Percentiles rank a stretch among this genome's conserved stretches.
Conservation (phyloP, 2,113 vertebrate species). For the Carollia perspicillata region DNA sequence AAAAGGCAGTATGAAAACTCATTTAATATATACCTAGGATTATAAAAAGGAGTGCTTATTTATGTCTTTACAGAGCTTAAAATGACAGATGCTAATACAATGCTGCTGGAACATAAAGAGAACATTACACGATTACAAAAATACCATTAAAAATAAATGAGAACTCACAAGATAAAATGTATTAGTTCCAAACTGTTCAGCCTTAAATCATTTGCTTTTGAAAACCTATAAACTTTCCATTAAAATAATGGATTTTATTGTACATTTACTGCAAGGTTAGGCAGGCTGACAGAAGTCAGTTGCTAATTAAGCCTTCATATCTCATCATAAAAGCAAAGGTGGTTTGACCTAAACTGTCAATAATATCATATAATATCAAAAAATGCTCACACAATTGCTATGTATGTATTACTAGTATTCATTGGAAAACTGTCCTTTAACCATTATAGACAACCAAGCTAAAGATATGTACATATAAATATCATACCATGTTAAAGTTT, state of each 20-base stretch:
- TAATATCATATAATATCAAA: slow-evolving; percentile 72
- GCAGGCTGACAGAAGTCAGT: slow-evolving; percentile 89
- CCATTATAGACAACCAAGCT: not conserved
- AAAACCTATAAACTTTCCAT: slow-evolving; percentile 67
- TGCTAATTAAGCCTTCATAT: slow-evolving; percentile 85
- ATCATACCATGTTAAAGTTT: not conserved
- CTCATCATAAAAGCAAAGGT: slow-evolving; percentile 83
- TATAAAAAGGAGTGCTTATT: not conserved
- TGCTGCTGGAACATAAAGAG: not conserved
- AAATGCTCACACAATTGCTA: slow-evolving; percentile 68
- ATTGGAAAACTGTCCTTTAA: slow-evolving; percentile 53
- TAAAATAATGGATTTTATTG: slow-evolving; percentile 86
- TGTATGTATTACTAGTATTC: slow-evolving; percentile 36
- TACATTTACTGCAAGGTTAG: slow-evolving; percentile 95
- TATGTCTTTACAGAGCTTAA: not conserved
- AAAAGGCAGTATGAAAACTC: not conserved
- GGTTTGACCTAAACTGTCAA: slow-evolving; percentile 77
- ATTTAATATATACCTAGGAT: not conserved
- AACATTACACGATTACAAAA: not conserved
- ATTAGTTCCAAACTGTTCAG: not conserved
- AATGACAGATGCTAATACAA: not conserved
- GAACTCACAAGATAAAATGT: not conserved
- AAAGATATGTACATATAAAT: not conserved
- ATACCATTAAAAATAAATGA: not conserved
- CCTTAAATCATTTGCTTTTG: slow-evolving; percentile 40